phyloP scores from a whole-genome alignment of 2,113 vertebrate genomes.

The human region DNA sequence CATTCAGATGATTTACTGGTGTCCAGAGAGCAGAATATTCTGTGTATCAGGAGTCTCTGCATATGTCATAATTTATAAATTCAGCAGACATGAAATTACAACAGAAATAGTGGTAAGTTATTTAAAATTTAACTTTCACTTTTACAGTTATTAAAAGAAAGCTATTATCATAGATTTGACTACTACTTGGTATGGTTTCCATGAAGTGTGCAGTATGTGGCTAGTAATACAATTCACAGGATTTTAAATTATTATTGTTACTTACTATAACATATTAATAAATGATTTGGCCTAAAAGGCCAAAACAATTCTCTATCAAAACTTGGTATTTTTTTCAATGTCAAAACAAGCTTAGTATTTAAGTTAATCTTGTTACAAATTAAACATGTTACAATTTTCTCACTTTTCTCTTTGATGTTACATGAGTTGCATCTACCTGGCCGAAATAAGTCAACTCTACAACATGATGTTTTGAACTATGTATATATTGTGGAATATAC shows the following conservation, averaged over 20 bases:
- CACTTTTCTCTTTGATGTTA: neutral
- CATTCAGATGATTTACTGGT: slow-evolving; percentile 98
- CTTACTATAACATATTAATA: neutral
- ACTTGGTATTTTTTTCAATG: neutral
- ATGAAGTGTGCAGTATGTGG: neutral
- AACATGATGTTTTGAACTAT: neutral
- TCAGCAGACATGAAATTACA: slow-evolving; percentile 96
- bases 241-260: slow-evolving; percentile 37
- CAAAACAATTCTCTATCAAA: slow-evolving; percentile 22
- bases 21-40: slow-evolving; percentile 96
- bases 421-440: neutral
- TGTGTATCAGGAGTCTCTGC: slow-evolving; percentile 97
- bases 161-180: neutral
- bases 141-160: slow-evolving; percentile 17
- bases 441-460: slow-evolving; percentile 21
- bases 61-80: slow-evolving; percentile 95
- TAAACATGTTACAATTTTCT: neutral
- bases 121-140: slow-evolving; percentile 60
- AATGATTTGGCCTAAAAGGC: neutral
- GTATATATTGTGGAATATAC: neutral
- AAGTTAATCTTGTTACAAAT: slow-evolving; percentile 25
- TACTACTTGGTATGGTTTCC: slow-evolving; percentile 15
- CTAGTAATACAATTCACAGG: neutral
- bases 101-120: slow-evolving; percentile 94
- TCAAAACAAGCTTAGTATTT: neutral